Percentiles rank a stretch among this genome's conserved stretches.
Conservation (phyloP, 37 sponge, comb jelly and placozoan species). For the Oopsacas minuta region DNA sequence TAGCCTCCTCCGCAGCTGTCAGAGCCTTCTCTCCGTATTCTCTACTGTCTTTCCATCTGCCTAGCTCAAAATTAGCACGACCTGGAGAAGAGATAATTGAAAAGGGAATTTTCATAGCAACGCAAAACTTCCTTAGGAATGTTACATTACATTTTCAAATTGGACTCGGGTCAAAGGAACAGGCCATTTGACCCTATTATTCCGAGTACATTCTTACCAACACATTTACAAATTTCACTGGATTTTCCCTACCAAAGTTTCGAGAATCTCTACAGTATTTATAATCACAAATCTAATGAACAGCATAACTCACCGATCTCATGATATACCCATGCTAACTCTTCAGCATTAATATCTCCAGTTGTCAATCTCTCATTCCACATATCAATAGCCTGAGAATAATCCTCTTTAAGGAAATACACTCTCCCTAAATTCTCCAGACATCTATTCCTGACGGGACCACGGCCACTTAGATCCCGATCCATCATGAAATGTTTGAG, state of each 20-base stretch:
- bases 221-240: too few relatives aligned
- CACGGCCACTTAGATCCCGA: background rate
- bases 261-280: too few relatives aligned
- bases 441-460: slow-evolving; percentile 36
- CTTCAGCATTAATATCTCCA: slow-evolving; percentile 32
- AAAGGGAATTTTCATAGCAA: too few relatives aligned
- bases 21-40: slow-evolving; percentile 61
- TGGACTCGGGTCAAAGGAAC: too few relatives aligned
- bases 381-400: slow-evolving; percentile 51
- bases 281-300: too few relatives aligned
- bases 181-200: too few relatives aligned
- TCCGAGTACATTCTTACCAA: too few relatives aligned
- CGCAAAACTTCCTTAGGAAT: too few relatives aligned
- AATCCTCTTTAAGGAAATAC: slow-evolving; percentile 61
- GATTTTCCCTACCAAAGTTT: too few relatives aligned
- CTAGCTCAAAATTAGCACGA: slow-evolving; percentile 57
- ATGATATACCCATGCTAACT: slow-evolving; percentile 75
- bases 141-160: too few relatives aligned
- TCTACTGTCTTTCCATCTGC: slow-evolving; percentile 29
- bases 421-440: slow-evolving; percentile 74
- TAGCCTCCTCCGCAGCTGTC: slow-evolving; percentile 41
- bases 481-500: background rate
- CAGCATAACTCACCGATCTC: slow-evolving; percentile 42
- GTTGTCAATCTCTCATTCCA: slow-evolving; percentile 45
- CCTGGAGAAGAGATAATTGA: too few relatives aligned